Base-by-base conservation (phyloP, 1,140 invertebrate genomes). In the Holcopasites calliopsidis region DNA sequence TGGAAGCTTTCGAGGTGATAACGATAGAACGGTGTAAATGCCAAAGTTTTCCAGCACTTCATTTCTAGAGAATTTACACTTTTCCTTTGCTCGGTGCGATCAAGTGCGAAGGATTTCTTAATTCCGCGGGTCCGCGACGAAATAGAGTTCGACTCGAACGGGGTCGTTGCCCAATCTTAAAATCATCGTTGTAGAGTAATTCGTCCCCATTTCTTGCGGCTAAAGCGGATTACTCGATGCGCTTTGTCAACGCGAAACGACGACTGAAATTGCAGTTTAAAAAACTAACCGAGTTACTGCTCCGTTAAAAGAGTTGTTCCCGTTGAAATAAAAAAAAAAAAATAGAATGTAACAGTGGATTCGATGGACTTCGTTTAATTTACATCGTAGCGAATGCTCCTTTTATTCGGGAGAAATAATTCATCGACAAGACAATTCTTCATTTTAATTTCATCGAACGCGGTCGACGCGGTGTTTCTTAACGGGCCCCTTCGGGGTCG, bases 111-210 rank as follows among this genome's bases (percentile, higher is more conserved):
- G 18, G 44, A 60, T 69, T 52, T 68, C 70, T 18, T 54, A 54
- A 73, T 54, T 73, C 21, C 57, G 13, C 13, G 5, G 44, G 23
- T 31, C 21, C 13, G 31, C 40, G 18, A 33, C 10, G 21, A 35
- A 60, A 60, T 10, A 35, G 35, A n/a, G 64, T 75, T 55, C n/a
- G 7, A 26, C 42, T 42, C 40, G 62, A 52, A 38, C 26, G 23
- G 16, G 35, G 16, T 16, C 21, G 31, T 74, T 74, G 62, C 49
- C 50, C 35, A 74, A 74, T 74, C 61, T 40, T 33, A 31, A 66
- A 55, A 74, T 74, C 61, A 44, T 66, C 61, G 49, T 73, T 38
- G 38, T 21, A 38, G 42, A 33, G 65, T 40, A 75, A 75, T 75
- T 75, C 40, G 54, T 69, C 33, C 49, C 60, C n/a, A 40, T 57